phyloP scores from a whole-genome alignment of 1,140 invertebrate species.

The Stegodyphus dumicola region DNA sequence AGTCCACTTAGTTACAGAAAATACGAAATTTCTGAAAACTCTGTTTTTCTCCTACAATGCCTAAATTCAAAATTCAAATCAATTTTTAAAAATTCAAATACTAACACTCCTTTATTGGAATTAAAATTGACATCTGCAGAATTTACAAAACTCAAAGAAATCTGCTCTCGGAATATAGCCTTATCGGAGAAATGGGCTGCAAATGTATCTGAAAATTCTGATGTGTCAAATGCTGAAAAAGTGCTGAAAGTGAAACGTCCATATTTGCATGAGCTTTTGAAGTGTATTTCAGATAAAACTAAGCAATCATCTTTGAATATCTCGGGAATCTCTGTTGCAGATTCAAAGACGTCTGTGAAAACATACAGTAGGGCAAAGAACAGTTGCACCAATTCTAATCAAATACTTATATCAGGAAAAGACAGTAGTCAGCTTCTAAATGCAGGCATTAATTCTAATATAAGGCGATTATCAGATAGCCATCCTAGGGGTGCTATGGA shows the following conservation, averaged over 20 bases:
- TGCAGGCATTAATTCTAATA: background rate
- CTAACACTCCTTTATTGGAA: background rate
- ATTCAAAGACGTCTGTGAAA: background rate
- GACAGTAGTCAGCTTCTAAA: too few relatives aligned
- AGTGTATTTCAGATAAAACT: background rate
- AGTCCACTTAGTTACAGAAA: conserved; percentile 27
- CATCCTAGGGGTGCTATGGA: background rate
- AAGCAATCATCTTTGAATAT: background rate
- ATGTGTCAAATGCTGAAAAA: background rate
- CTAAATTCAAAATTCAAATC: conserved; percentile 3
- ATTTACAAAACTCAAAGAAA: conserved; percentile 25
- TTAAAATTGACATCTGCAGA: conserved; percentile 17
- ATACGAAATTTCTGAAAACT: conserved; percentile 3
- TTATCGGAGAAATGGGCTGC: conserved; percentile 12
- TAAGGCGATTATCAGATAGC: background rate
- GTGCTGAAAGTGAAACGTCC: conserved; percentile 10
- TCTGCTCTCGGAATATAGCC: background rate
- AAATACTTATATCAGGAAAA: too few relatives aligned
- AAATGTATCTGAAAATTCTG: background rate
- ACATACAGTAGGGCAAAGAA: background rate
- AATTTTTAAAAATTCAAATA: background rate
- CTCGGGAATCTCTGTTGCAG: background rate
- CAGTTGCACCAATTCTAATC: background rate
- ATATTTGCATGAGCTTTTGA: conserved; percentile 34
- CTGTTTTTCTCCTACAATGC: conserved; percentile 11